Conservation (phyloP, 2,113 vertebrate genomes). For the Corvus hawaiiensis region DNA sequence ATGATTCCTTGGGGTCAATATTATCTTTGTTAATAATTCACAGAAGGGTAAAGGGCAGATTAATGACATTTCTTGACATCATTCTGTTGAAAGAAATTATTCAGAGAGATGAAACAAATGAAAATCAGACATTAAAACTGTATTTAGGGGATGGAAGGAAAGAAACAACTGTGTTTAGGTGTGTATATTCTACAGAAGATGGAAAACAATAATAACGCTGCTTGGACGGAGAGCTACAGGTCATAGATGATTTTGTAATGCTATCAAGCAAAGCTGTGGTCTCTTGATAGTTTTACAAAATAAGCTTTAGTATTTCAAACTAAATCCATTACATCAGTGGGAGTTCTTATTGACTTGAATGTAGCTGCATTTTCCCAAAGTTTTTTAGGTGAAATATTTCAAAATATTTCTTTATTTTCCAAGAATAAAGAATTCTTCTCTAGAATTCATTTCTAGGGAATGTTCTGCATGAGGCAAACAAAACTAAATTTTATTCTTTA, state of each 20-base stretch:
- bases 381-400: neutral
- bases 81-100: neutral
- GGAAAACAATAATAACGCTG: neutral
- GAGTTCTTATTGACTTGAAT: neutral
- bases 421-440: neutral
- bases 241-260: neutral
- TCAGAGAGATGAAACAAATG: neutral
- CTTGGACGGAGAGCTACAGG: neutral
- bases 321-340: neutral
- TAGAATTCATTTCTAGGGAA: neutral
- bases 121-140: neutral
- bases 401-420: neutral
- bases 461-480: neutral
- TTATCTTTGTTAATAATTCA: neutral
- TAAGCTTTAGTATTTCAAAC: neutral
- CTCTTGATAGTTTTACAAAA: neutral
- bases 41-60: neutral
- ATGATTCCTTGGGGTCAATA: neutral
- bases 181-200: neutral
- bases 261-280: fast-evolving
- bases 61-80: neutral
- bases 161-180: neutral
- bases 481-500: neutral
- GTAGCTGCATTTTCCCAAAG: neutral
- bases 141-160: neutral